These are phyloP conservation scores for Chymomyza costata DNA, from an alignment of 1,140 invertebrate species.

Conservation along the genomic window DNA sequence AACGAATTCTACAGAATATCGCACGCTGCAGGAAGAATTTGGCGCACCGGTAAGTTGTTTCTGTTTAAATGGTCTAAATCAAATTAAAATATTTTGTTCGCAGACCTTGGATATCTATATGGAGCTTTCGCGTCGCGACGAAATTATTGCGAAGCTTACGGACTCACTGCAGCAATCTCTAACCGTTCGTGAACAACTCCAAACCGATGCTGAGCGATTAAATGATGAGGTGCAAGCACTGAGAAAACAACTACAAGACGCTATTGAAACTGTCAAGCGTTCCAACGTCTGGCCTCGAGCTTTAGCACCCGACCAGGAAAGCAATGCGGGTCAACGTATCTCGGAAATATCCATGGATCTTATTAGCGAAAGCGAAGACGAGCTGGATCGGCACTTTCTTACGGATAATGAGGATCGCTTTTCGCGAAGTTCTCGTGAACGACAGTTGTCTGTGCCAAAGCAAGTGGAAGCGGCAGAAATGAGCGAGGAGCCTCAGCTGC, in stretches of 20 bases:
- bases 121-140: slow-evolving; percentile 78
- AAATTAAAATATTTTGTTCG: slow-evolving; percentile 42
- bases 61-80: neutral
- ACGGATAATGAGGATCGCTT: slow-evolving; percentile 61
- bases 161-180: slow-evolving; percentile 79
- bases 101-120: slow-evolving; percentile 80
- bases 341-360: slow-evolving; percentile 73
- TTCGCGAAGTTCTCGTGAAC: slow-evolving; percentile 56
- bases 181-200: slow-evolving; percentile 78
- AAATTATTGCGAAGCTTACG: slow-evolving; percentile 79
- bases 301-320: slow-evolving; percentile 69
- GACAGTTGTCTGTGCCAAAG: slow-evolving; percentile 62
- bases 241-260: slow-evolving; percentile 78
- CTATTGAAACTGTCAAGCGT: slow-evolving; percentile 67
- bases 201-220: slow-evolving; percentile 79
- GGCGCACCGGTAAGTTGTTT: slow-evolving; percentile 57
- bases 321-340: slow-evolving; percentile 51
- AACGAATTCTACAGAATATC: slow-evolving; percentile 76
- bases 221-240: slow-evolving; percentile 79
- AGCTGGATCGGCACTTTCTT: slow-evolving; percentile 55
- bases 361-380: slow-evolving; percentile 71
- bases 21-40: slow-evolving; percentile 76
- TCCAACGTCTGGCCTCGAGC: slow-evolving; percentile 67
- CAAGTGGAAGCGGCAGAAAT: slow-evolving; percentile 22
- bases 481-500: slow-evolving; percentile 59